These are phyloP conservation scores for Sceliomorpha sp. DNA, from an alignment of 2,888 invertebrate genomes.

Conservation along the genomic window DNA sequence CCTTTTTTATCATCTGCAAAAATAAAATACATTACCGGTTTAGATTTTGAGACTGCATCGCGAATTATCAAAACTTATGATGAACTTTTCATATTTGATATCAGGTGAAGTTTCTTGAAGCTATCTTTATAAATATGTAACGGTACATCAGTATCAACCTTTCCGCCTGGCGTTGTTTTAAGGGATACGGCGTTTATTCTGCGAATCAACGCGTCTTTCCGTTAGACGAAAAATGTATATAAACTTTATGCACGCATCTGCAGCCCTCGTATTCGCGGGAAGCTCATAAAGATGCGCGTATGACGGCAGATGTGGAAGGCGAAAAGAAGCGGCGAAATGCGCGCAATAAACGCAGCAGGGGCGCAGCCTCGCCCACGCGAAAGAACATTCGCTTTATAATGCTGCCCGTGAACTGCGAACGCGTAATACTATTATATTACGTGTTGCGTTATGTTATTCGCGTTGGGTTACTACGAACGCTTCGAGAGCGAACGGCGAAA, in stretches of 20 bases:
- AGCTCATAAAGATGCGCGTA: constrained; percentile 24
- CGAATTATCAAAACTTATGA: no score
- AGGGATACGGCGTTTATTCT: neutral
- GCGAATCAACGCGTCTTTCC: neutral
- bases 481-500: constrained; percentile 22
- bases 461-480: constrained; percentile 2
- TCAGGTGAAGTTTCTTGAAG: no score
- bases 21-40: no score
- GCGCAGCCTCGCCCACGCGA: constrained; percentile 40
- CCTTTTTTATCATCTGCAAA: no score
- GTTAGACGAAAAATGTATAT: constrained; percentile 9
- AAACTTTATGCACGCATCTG: constrained; percentile 21
- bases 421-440: constrained; percentile 43
- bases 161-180: no score
- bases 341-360: constrained; percentile 44
- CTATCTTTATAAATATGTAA: no score
- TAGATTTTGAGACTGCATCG: no score
- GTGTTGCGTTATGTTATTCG: constrained; percentile 30
- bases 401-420: constrained; percentile 18
- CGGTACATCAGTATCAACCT: no score
- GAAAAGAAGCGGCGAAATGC: constrained; percentile 9
- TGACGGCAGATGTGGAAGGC: constrained; percentile 22
- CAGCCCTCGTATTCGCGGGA: constrained; percentile 14
- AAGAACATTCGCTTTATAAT: constrained; percentile 40
- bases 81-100: no score